A percentile compares a stretch with the other conserved stretches of the same genome.
phyloP scores from a whole-genome alignment of 2,888 invertebrate species.

The Bombylius major region DNA sequence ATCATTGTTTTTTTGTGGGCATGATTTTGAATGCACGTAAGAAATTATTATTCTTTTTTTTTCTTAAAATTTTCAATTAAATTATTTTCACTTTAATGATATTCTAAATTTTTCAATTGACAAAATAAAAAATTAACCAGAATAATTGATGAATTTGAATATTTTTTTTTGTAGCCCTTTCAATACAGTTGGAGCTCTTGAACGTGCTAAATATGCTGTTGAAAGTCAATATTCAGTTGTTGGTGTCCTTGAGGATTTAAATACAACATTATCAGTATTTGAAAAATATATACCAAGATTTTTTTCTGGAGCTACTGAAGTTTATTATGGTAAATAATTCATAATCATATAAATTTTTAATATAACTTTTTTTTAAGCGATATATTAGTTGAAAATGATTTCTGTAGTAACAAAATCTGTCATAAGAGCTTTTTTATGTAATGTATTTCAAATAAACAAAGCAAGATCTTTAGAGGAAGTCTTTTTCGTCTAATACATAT shows the following conservation, averaged over 20 bases:
- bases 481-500: too few species aligned
- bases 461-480: too few species aligned
- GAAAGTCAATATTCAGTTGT: conserved; percentile 81
- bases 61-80: not conserved
- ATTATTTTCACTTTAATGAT: too few species aligned
- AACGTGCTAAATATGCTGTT: conserved; percentile 72
- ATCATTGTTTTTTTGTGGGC: conserved; percentile 83
- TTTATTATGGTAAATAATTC: conserved; percentile 59
- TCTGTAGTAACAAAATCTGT: not conserved
- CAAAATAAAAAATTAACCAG: too few species aligned
- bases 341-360: conserved; percentile 10
- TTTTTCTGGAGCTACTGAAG: conserved; percentile 62
- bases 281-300: conserved; percentile 76
- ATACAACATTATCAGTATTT: conserved; percentile 71
- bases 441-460: too few species aligned
- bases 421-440: too few species aligned
- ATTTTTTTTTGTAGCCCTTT: conserved; percentile 53
- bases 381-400: too few species aligned
- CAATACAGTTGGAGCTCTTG: conserved; percentile 68
- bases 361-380: not conserved
- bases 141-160: too few species aligned
- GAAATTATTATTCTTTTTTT: conserved; percentile 23
- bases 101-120: too few species aligned
- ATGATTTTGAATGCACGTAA: conserved; percentile 74
- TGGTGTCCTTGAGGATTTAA: conserved; percentile 77